Conservation (phyloP, 2,113 vertebrate species). For the Xyrauchen texanus region DNA sequence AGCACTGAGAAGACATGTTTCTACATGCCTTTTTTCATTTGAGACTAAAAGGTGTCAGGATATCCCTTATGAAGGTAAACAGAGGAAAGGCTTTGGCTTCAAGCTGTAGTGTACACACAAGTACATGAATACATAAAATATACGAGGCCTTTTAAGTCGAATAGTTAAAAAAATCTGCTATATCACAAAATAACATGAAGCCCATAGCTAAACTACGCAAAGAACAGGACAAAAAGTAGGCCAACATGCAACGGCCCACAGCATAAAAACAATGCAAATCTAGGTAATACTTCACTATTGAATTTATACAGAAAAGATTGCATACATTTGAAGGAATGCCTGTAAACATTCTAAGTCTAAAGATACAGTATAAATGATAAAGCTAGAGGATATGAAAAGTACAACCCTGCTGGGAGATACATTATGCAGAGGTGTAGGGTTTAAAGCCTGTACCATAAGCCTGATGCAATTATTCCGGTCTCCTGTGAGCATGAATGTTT, state of each 20-base stretch:
- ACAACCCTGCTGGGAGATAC: conserved; percentile 2
- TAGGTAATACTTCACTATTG: conserved; percentile 54
- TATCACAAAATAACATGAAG: conserved; percentile 31
- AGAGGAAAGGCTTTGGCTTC: conserved; percentile 69
- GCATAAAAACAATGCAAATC: conserved; percentile 46
- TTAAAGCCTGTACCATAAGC: conserved; percentile 20
- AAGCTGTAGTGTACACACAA: conserved; percentile 73
- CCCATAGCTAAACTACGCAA: conserved; percentile 30
- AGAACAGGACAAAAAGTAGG: not conserved
- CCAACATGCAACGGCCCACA: conserved; percentile 53
- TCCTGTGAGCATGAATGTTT: not conserved
- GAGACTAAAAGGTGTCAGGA: not conserved
- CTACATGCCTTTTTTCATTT: not conserved
- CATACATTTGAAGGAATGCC: conserved; percentile 60
- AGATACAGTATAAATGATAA: conserved; percentile 59
- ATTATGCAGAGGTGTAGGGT: conserved; percentile 3
- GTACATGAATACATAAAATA: conserved; percentile 65
- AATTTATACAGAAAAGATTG: conserved; percentile 70
- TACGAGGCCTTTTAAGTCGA: conserved; percentile 49
- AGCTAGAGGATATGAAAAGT: conserved; percentile 48
- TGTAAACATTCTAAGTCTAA: conserved; percentile 57
- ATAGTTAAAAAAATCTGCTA: conserved; percentile 25
- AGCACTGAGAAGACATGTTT: not conserved
- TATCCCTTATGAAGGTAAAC: conserved; percentile 19
- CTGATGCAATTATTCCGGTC: not conserved